These are phyloP conservation scores for Xenopus laevis DNA, from an alignment of 2,113 vertebrate genomes.

Conservation along the genomic window DNA sequence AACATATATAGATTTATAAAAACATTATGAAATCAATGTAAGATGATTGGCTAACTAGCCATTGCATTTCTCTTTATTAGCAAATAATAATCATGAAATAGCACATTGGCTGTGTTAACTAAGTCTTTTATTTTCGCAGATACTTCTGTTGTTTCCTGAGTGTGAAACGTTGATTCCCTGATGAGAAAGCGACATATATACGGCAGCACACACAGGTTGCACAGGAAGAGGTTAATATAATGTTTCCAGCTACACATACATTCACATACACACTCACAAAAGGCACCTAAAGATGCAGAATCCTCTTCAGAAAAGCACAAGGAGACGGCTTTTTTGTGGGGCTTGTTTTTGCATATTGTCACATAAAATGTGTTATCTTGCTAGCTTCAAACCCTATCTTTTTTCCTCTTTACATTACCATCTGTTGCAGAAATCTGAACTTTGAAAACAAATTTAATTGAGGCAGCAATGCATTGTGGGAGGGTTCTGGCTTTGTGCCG, in stretches of 20 bases:
- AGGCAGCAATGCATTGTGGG: conserved; percentile 32
- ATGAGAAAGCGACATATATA: too few species aligned
- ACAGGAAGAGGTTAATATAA: conserved; percentile 22
- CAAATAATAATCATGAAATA: too few species aligned
- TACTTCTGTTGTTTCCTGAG: too few species aligned
- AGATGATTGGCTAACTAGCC: too few species aligned
- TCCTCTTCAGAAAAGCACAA: conserved; percentile 41
- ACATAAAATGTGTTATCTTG: conserved; percentile 46
- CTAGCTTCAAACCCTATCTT: conserved; percentile 40
- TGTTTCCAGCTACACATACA: conserved; percentile 4
- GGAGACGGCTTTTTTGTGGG: conserved; percentile 21
- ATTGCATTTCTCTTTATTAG: too few species aligned
- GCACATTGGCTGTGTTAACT: too few species aligned
- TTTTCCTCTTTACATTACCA: conserved; percentile 46
- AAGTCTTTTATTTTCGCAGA: too few species aligned
- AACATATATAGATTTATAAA: too few species aligned
- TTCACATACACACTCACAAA: conserved; percentile 21
- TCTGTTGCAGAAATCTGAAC: conserved; percentile 45
- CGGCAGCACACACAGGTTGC: too few species aligned
- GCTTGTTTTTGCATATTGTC: conserved; percentile 47
- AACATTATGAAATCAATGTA: too few species aligned
- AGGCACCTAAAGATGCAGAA: conserved; percentile 36
- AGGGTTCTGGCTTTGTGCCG: conserved; percentile 31
- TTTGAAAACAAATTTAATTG: conserved; percentile 47
- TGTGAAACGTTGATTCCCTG: too few species aligned